Conservation (phyloP, 2,888 invertebrate species). For the Aelia acuminata region DNA sequence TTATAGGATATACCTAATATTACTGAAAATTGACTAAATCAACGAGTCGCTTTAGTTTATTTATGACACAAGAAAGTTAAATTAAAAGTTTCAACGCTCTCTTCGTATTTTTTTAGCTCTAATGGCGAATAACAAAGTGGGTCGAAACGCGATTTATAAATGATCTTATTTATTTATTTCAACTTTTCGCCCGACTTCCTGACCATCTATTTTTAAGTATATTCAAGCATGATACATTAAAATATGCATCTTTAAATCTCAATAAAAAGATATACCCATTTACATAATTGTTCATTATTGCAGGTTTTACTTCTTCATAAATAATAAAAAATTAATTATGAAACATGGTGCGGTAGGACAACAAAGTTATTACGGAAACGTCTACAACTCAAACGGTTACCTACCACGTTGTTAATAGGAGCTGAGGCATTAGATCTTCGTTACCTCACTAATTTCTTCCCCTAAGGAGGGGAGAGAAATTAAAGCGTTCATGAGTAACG, state of each 20-base stretch:
- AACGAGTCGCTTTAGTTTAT: no score
- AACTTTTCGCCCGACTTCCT: no score
- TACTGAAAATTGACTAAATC: no score
- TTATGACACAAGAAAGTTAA: no score
- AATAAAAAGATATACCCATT: background rate
- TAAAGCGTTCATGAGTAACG: background rate
- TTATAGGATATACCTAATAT: no score
- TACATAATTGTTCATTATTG: background rate
- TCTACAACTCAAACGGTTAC: background rate
- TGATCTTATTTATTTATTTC: no score
- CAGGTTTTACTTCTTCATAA: background rate
- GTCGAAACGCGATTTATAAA: no score
- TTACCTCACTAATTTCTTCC: conserved; percentile 31
- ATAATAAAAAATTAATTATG: background rate
- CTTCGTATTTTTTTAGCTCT: no score
- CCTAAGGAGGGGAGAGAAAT: background rate
- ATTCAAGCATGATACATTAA: no score
- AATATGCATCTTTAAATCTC: background rate
- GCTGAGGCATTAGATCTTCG: conserved; percentile 11
- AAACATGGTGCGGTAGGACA: background rate
- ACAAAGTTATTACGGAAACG: background rate
- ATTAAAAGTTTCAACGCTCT: no score
- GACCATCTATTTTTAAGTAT: no score
- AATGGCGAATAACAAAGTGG: no score
- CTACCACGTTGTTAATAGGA: background rate